A percentile compares a stretch with the other conserved stretches of the same genome.
Conservation (phyloP, 2,888 invertebrate species). For the Phymatocera aterrima region DNA sequence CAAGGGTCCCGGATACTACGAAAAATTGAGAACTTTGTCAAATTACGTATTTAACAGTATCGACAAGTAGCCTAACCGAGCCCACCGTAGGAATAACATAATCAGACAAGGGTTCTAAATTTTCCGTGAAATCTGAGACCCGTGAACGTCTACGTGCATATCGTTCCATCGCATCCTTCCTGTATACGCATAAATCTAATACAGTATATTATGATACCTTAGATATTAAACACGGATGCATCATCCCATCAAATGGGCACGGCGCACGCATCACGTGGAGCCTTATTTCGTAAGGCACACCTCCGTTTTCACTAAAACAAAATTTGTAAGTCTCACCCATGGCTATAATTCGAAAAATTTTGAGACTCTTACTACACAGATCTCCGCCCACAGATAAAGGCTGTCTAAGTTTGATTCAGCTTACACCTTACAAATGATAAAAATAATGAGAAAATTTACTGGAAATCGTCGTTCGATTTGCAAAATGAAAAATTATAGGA, state of each 20-base stretch:
- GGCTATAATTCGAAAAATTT: background rate
- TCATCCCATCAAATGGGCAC: background rate
- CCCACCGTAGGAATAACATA: no score
- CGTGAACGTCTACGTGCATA: no score
- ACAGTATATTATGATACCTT: background rate
- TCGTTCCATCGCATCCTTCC: no score
- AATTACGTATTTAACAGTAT: no score
- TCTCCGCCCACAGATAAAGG: background rate
- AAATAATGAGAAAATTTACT: background rate
- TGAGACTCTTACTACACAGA: background rate
- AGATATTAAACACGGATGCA: background rate
- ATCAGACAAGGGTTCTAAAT: no score
- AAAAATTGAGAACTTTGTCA: no score
- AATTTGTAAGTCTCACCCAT: background rate
- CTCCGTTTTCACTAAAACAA: background rate
- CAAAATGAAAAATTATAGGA: no score
- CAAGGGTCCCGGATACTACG: no score
- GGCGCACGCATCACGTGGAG: background rate
- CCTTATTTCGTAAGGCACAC: constrained; percentile 9
- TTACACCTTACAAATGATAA: background rate
- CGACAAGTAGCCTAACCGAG: no score
- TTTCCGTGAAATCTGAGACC: no score
- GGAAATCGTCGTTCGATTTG: no score
- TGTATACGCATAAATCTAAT: no score
- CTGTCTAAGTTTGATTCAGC: background rate